Percentiles rank a stretch among this genome's conserved stretches.
These are phyloP conservation scores for Watersipora subatra DNA, from an alignment of 1,140 invertebrate species.

Conservation along the genomic window DNA sequence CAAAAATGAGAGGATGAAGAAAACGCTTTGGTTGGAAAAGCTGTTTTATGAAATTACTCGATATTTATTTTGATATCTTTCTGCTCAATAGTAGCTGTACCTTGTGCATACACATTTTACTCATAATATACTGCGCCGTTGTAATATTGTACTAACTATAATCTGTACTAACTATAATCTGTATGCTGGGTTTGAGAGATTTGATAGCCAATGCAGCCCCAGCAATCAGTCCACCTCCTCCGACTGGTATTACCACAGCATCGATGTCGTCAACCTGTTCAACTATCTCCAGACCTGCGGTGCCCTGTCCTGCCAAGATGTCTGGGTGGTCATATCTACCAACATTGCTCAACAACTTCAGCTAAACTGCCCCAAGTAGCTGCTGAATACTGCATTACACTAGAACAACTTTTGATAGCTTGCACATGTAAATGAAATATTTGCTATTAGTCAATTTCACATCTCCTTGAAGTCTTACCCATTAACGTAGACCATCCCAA, in stretches of 20 bases:
- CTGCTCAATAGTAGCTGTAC: no score
- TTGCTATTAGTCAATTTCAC: neutral
- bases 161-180: slow-evolving; percentile 46
- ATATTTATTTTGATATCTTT: no score
- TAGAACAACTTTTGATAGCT: no score
- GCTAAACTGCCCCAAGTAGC: no score
- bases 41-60: no score
- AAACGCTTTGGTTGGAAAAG: no score
- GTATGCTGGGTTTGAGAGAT: slow-evolving; percentile 60
- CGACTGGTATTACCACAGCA: slow-evolving; percentile 59
- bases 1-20: no score
- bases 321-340: slow-evolving; percentile 76
- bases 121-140: no score
- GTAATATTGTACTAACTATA: no score
- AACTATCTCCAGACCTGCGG: slow-evolving; percentile 75
- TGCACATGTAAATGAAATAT: no score
- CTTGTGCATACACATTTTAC: no score
- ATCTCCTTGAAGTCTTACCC: slow-evolving; percentile 57
- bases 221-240: slow-evolving; percentile 75
- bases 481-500: slow-evolving; percentile 65
- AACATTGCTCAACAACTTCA: neutral
- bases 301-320: slow-evolving; percentile 84
- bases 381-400: no score
- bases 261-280: slow-evolving; percentile 54
- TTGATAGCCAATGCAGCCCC: slow-evolving; percentile 75